Conservation (phyloP, 2,797 vertebrate genomes). For the Ceryle rudis region DNA sequence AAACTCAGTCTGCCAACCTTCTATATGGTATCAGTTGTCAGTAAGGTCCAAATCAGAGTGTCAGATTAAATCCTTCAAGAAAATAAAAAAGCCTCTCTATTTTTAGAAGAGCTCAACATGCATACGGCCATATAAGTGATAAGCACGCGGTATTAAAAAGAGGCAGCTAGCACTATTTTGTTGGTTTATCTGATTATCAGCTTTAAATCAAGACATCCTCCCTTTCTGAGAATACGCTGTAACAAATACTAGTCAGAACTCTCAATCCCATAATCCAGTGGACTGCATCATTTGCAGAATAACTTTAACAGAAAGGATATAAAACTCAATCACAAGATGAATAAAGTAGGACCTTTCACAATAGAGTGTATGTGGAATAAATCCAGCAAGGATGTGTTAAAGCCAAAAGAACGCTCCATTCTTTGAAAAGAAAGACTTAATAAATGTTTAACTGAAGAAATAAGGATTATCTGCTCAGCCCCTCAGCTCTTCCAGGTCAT, state of each 20-base stretch:
- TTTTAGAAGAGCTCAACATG: background rate
- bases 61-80: constrained; percentile 1
- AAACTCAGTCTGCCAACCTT: background rate
- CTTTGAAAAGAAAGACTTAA: background rate
- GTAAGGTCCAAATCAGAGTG: background rate
- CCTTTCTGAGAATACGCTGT: background rate
- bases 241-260: background rate
- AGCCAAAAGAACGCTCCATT: background rate
- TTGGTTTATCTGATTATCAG: background rate
- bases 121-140: background rate
- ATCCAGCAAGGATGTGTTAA: background rate
- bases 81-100: background rate
- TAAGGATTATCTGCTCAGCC: background rate
- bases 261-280: constrained; percentile 13
- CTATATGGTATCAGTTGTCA: background rate
- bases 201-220: background rate
- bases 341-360: constrained; percentile 39
- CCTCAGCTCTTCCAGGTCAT: background rate
- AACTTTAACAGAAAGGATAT: constrained; percentile 33
- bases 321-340: constrained; percentile 49
- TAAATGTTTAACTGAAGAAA: background rate
- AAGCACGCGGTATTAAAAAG: background rate
- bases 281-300: constrained; percentile 38
- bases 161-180: background rate
- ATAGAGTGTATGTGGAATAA: background rate